Evolutionary conservation across 2,888 invertebrate species (phyloP).

Genomic region (Ormyrus pomaceus): DNA sequence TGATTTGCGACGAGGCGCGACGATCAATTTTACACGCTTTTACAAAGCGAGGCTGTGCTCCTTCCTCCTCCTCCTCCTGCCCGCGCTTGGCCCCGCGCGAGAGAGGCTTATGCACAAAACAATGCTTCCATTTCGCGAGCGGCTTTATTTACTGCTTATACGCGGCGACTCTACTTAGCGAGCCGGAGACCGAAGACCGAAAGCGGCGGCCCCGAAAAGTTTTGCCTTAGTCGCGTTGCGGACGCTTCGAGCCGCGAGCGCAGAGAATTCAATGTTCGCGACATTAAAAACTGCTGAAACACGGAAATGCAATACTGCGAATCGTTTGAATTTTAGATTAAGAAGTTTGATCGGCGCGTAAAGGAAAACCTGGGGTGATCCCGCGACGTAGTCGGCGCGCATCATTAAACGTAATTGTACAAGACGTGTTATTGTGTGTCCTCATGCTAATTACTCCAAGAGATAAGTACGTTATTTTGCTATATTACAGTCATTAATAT

Average conservation of each 20-base stretch:
- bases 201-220: too few species aligned
- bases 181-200: too few species aligned
- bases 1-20: conserved; percentile 54
- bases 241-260: too few species aligned
- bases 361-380: conserved; percentile 25
- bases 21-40: conserved; percentile 53
- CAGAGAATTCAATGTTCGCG: too few species aligned
- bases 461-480: conserved; percentile 54
- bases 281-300: too few species aligned
- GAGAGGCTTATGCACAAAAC: neutral
- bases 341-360: neutral
- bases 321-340: too few species aligned
- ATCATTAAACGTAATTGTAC: conserved; percentile 55
- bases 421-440: conserved; percentile 61
- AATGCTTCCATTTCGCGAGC: neutral
- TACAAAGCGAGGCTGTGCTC: conserved; percentile 6
- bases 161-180: too few species aligned
- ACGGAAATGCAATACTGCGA: too few species aligned
- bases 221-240: too few species aligned
- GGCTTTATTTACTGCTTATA: too few species aligned
- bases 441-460: conserved; percentile 64
- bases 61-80: conserved; percentile 32
- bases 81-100: too few species aligned
- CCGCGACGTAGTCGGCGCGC: conserved; percentile 25
- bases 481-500: conserved; percentile 48